Evolutionary conservation across 1,140 invertebrate genomes (phyloP), one percentile per base, ranked within the genome.

Genomic region (Listronotus oregonensis): DNA sequence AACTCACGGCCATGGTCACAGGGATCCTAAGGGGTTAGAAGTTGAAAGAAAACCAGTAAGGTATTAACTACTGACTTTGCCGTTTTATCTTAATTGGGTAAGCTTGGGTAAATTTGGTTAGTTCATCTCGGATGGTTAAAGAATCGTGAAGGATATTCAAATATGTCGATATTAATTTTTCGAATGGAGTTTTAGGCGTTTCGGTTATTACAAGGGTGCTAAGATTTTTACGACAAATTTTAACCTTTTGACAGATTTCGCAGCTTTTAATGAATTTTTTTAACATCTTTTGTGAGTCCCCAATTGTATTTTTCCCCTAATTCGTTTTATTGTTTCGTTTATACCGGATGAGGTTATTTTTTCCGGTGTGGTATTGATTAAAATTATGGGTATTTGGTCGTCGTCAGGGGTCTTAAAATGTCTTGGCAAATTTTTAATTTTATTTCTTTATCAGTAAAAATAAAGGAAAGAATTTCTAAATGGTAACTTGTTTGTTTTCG

Each of bases 221-320:
- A 43, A 66, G 21, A 37, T 54, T 66, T 60, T 61, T 60, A 21
- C 64, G n/a, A 42, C 57, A 66, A 12, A 55, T 32, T 61, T 66
- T 59, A 12, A 47, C 17, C 34, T 66, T 66, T 54, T 66, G 56
- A 52, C 64, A 66, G n/a, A 27, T 66, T 65, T 65, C 54, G 32
- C 63, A 65, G 11, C 21, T 15, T 39, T 56, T 55, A 1, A 49
- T 47, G 15, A 49, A 49, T 46, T 55, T 64, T 39, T 65, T n/a
- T 54, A 4, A 58, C 44, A 4, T 55, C 42, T 39, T 55, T 55
- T 10, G 51, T 34, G 11, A 64, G 17, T 15, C 61, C 51, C 63
- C 54, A 65, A 39, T 65, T 21, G 31, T 65, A 65, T 43, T 56
- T 44, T 64, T 56, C 17, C n/a, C 56, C 18, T 64, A 14, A 64